Conservation (phyloP, 2,888 invertebrate species). For the Bursaphelenchus okinawaensis region DNA sequence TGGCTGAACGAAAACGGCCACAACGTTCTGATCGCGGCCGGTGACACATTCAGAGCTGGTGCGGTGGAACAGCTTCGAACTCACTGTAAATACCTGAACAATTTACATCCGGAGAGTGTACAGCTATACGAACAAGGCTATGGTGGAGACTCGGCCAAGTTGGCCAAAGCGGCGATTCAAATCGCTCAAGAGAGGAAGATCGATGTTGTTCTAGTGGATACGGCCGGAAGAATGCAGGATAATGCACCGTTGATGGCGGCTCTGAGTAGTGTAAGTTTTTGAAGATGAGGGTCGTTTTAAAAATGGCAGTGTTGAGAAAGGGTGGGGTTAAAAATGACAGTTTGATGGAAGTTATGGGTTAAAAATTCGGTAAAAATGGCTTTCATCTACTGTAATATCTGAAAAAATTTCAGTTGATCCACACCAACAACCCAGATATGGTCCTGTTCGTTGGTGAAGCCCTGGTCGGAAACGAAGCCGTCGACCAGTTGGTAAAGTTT, state of each 20-base stretch:
- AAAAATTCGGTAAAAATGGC: no score
- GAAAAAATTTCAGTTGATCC: conserved; percentile 69
- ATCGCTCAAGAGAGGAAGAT: conserved; percentile 63
- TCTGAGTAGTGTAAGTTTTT: conserved; percentile 65
- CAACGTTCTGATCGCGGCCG: conserved; percentile 91
- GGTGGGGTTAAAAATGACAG: not conserved
- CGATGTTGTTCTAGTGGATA: conserved; percentile 93
- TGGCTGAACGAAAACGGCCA: conserved; percentile 97
- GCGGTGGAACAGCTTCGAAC: conserved; percentile 97
- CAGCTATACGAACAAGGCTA: conserved; percentile 96
- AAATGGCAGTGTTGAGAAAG: not conserved
- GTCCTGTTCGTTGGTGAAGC: conserved; percentile 99
- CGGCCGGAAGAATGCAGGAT: conserved; percentile 99
- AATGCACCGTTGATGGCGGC: conserved; percentile 98
- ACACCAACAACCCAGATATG: conserved; percentile 91
- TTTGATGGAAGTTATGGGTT: no score
- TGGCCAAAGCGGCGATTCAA: conserved; percentile 88
- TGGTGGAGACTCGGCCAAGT: conserved; percentile 95
- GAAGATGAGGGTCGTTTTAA: not conserved
- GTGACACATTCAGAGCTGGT: conserved; percentile 93
- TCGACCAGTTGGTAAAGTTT: conserved; percentile 96
- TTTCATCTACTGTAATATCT: not conserved
- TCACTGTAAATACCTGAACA: conserved; percentile 75
- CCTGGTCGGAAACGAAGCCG: conserved; percentile 98
- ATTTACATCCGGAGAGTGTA: conserved; percentile 76